Evolutionary conservation across 1,140 invertebrate genomes (phyloP).

Genomic region (Musca domestica): DNA sequence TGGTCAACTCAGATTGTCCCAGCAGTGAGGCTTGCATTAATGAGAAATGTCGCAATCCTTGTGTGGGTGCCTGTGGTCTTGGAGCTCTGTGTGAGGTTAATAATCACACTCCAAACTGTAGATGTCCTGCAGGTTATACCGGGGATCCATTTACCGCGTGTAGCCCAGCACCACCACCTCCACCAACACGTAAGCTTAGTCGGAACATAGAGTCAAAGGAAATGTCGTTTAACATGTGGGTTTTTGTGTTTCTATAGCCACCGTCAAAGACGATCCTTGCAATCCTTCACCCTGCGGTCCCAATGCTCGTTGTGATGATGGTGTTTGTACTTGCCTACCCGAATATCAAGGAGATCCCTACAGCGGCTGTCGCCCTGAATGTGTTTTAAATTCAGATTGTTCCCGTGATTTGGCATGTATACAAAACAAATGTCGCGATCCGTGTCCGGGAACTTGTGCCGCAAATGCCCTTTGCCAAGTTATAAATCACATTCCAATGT

Average conservation of each 20-base stretch:
- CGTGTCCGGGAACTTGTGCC: conserved; percentile 76
- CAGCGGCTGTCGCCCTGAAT: conserved; percentile 77
- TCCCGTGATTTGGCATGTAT: conserved; percentile 69
- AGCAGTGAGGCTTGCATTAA: conserved; percentile 67
- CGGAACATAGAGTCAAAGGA: conserved; percentile 33
- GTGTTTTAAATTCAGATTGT: conserved; percentile 79
- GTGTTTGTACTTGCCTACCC: conserved; percentile 71
- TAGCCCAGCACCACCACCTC: conserved; percentile 57
- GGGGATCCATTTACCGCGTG: conserved; percentile 69
- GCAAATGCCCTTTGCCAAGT: conserved; percentile 74
- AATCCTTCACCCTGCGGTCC: conserved; percentile 71
- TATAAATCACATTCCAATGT: conserved; percentile 73
- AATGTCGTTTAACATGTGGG: conserved; percentile 55
- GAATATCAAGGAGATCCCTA: conserved; percentile 84
- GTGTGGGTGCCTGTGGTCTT: conserved; percentile 67
- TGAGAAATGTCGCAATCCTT: conserved; percentile 70
- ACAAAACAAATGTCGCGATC: conserved; percentile 78
- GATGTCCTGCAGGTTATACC: conserved; percentile 64
- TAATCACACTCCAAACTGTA: conserved; percentile 69
- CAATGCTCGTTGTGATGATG: conserved; percentile 69
- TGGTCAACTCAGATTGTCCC: conserved; percentile 69
- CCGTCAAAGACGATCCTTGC: conserved; percentile 59
- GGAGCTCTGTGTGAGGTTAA: conserved; percentile 65
- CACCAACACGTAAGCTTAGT: conserved; percentile 47
- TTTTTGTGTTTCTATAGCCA: conserved; percentile 40